A percentile compares a stretch with the other conserved stretches of the same genome.
These are phyloP conservation scores for Norana najaformis DNA, from an alignment of 2,888 invertebrate species.

Conservation along the genomic window DNA sequence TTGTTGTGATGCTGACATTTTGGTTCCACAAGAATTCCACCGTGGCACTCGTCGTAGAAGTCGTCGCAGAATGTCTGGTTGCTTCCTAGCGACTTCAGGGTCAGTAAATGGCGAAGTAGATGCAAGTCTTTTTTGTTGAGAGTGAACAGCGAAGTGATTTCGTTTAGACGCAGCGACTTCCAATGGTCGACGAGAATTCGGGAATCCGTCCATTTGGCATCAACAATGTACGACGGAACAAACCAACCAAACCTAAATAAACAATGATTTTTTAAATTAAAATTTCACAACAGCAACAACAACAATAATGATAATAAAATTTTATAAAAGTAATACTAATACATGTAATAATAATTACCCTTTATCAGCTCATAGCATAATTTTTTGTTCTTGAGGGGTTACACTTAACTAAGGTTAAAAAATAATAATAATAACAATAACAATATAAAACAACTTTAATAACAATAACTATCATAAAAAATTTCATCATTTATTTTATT, in stretches of 20 bases:
- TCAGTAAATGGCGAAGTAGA: neutral
- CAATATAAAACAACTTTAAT: too few species aligned
- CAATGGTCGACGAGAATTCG: constrained; percentile 65
- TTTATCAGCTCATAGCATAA: too few species aligned
- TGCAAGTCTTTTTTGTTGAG: neutral
- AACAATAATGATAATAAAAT: neutral
- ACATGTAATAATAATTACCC: too few species aligned
- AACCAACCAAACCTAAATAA: constrained; percentile 62
- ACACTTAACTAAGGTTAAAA: too few species aligned
- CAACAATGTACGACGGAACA: constrained; percentile 55
- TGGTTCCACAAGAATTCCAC: constrained; percentile 66
- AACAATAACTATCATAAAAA: too few species aligned
- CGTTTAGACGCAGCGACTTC: constrained; percentile 66
- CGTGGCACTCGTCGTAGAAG: constrained; percentile 64
- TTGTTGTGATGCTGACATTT: constrained; percentile 42
- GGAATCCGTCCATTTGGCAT: constrained; percentile 51
- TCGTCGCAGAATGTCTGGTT: constrained; percentile 57
- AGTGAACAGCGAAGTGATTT: constrained; percentile 65
- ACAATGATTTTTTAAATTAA: neutral
- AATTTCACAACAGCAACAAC: neutral
- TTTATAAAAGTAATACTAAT: neutral
- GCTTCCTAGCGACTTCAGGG: neutral
- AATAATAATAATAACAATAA: too few species aligned
- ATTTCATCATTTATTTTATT: too few species aligned
- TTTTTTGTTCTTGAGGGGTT: too few species aligned